These are phyloP conservation scores for Smutsia gigantea DNA, from an alignment of 2,797 vertebrate genomes.

Conservation along the genomic window DNA sequence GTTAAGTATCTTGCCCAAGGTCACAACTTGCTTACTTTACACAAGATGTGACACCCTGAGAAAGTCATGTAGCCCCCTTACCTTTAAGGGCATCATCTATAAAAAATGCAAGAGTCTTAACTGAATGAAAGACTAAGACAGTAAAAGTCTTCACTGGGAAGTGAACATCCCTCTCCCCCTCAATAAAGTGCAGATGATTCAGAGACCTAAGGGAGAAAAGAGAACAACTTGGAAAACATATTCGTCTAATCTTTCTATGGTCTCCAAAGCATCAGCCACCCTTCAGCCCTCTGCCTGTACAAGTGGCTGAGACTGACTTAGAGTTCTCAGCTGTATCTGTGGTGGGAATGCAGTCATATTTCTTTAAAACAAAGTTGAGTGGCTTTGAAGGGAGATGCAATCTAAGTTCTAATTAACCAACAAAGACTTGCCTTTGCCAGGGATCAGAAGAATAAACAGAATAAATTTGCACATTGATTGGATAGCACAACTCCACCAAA, in stretches of 20 bases:
- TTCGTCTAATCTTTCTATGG: not conserved
- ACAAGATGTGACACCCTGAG: not conserved
- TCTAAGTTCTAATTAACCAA: constrained; percentile 8
- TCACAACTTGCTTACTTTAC: not conserved
- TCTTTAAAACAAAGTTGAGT: not conserved
- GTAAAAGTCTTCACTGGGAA: not conserved
- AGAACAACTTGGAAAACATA: not conserved
- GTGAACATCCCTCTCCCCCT: not conserved
- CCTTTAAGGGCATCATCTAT: not conserved
- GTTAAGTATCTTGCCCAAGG: not conserved
- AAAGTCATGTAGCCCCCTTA: not conserved
- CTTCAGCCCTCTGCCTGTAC: not conserved
- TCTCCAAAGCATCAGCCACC: not conserved
- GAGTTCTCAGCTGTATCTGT: not conserved
- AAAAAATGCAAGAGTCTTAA: not conserved
- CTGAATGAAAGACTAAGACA: not conserved
- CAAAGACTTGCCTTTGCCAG: not conserved
- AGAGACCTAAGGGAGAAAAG: not conserved
- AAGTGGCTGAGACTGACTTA: not conserved
- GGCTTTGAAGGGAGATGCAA: not conserved
- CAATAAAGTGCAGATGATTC: not conserved
- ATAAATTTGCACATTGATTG: not conserved
- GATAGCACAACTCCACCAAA: not conserved
- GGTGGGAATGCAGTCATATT: not conserved
- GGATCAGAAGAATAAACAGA: not conserved